phyloP scores from a whole-genome alignment of 2,797 vertebrate genomes.

The Parambassis ranga region DNA sequence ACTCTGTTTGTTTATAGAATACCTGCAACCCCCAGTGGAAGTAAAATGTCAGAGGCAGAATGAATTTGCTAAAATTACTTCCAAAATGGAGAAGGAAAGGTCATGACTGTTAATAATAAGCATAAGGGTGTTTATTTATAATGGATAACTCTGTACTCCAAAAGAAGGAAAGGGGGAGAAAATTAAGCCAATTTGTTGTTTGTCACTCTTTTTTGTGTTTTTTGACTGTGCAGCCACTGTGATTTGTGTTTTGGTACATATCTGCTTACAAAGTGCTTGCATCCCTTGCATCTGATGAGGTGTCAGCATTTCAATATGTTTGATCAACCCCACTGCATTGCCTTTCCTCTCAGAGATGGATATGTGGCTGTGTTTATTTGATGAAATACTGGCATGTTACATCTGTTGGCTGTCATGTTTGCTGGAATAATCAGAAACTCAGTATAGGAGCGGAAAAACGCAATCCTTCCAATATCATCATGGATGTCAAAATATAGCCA shows the following conservation, averaged over 20 bases:
- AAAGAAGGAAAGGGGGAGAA: too few relatives aligned
- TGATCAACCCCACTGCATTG: constrained; percentile 13
- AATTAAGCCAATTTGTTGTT: neutral
- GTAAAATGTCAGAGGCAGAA: constrained; percentile 21
- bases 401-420: constrained; percentile 45
- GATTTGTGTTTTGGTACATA: neutral
- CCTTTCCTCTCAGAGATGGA: neutral
- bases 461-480: neutral
- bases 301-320: constrained; percentile 12
- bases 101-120: constrained; percentile 28
- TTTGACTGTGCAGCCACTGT: too few relatives aligned
- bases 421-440: constrained; percentile 28
- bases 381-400: constrained; percentile 23
- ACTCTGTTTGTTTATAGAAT: too few relatives aligned
- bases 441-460: neutral
- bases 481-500: constrained; percentile 12
- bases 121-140: constrained; percentile 15
- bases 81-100: too few relatives aligned
- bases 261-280: neutral
- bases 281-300: neutral
- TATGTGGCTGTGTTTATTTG: constrained; percentile 7
- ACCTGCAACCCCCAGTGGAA: neutral
- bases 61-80: too few relatives aligned
- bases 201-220: too few relatives aligned
- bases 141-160: neutral